These are phyloP conservation scores for Thelaira solivaga DNA, from an alignment of 2,888 invertebrate genomes.

Conservation along the genomic window DNA sequence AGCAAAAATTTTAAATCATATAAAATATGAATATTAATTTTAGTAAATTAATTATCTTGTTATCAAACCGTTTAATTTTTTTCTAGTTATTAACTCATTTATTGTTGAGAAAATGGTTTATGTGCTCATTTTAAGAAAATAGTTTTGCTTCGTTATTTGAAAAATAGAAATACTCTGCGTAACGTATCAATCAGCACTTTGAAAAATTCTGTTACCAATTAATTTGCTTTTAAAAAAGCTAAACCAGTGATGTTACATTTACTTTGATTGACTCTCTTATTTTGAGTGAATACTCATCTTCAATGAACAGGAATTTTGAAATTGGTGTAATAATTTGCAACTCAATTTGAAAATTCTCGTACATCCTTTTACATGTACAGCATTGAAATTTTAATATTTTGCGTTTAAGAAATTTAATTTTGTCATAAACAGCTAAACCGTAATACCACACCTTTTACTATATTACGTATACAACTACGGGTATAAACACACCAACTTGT, in stretches of 20 bases:
- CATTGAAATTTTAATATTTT: slow-evolving; percentile 43
- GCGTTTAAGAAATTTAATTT: slow-evolving; percentile 41
- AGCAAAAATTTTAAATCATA: background rate
- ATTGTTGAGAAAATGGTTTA: too few relatives aligned
- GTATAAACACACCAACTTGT: background rate
- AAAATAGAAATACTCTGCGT: too few relatives aligned
- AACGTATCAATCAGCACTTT: too few relatives aligned
- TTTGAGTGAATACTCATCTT: background rate
- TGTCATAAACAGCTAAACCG: slow-evolving; percentile 33
- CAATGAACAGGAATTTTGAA: background rate
- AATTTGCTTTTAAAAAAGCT: background rate
- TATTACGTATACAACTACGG: background rate
- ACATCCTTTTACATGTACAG: slow-evolving; percentile 25
- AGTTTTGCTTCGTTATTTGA: too few relatives aligned
- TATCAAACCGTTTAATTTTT: background rate
- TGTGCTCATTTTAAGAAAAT: too few relatives aligned
- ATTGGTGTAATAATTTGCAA: background rate
- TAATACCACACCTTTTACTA: slow-evolving; percentile 46
- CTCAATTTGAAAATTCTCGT: background rate
- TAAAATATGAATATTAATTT: background rate
- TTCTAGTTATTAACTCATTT: too few relatives aligned
- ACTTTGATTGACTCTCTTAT: background rate
- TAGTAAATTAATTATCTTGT: too few relatives aligned
- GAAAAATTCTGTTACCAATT: too few relatives aligned
- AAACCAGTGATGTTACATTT: too few relatives aligned